phyloP scores from a whole-genome alignment of 2,888 invertebrate species.

The Leptinotarsa rubiginosa region DNA sequence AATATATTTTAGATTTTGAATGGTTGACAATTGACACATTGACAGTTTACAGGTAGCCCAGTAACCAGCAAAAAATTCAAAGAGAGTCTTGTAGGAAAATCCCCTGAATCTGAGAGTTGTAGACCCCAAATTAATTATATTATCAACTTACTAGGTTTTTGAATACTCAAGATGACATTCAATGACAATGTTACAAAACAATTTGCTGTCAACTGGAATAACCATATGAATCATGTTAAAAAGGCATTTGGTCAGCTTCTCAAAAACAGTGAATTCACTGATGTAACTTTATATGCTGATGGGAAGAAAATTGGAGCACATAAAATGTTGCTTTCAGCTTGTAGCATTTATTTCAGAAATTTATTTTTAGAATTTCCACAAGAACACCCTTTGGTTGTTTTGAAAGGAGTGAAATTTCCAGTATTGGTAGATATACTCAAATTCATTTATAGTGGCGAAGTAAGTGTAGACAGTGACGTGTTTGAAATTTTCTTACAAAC shows the following conservation, averaged over 20 bases:
- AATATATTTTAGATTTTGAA: too few relatives aligned
- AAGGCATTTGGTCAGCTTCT: slow-evolving; percentile 82
- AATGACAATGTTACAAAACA: slow-evolving; percentile 65
- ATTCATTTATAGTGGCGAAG: slow-evolving; percentile 79
- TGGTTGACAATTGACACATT: too few relatives aligned
- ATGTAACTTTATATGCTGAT: slow-evolving; percentile 88
- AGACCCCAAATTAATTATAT: too few relatives aligned
- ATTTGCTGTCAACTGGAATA: slow-evolving; percentile 89
- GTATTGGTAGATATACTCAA: slow-evolving; percentile 75
- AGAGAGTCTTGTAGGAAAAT: too few relatives aligned
- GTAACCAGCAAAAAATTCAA: too few relatives aligned
- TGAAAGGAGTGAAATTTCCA: slow-evolving; percentile 75
- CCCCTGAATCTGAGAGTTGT: too few relatives aligned
- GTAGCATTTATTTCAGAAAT: slow-evolving; percentile 79
- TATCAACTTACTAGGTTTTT: background rate
- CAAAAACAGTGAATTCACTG: slow-evolving; percentile 78
- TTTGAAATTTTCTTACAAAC: slow-evolving; percentile 74
- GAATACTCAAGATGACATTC: slow-evolving; percentile 23
- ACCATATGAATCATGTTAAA: slow-evolving; percentile 83
- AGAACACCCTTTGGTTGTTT: slow-evolving; percentile 76
- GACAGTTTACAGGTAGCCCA: too few relatives aligned
- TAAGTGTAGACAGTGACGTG: slow-evolving; percentile 75
- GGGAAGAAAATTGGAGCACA: slow-evolving; percentile 87
- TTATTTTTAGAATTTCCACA: slow-evolving; percentile 74
- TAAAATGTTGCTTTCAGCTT: slow-evolving; percentile 86